A percentile compares a stretch with the other conserved stretches of the same genome.
These are phyloP conservation scores for Neotoxoptera formosana DNA, from an alignment of 1,140 invertebrate genomes.

Conservation along the genomic window DNA sequence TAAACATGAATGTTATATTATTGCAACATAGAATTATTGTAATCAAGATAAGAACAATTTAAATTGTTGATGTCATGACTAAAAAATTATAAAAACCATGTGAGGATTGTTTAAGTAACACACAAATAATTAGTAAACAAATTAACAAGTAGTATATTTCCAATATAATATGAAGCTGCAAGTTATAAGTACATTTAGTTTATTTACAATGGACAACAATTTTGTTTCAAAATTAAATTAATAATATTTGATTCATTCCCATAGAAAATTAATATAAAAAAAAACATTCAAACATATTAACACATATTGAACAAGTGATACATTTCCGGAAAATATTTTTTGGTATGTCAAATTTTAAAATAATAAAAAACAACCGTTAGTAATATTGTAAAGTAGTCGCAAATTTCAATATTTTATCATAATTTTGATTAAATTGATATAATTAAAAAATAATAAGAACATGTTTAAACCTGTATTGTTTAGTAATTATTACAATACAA, in stretches of 20 bases:
- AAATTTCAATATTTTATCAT: not conserved
- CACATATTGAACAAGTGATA: not conserved
- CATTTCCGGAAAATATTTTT: not conserved
- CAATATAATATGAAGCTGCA: not conserved
- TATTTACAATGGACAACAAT: slow-evolving; percentile 16
- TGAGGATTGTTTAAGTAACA: not conserved
- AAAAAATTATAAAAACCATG: not conserved
- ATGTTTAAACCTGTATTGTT: not conserved
- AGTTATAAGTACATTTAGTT: not conserved
- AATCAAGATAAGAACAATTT: not conserved
- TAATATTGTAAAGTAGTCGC: not conserved
- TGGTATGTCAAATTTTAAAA: not conserved
- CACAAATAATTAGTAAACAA: not conserved
- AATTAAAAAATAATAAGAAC: not conserved
- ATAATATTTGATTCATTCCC: not conserved
- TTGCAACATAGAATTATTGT: not conserved
- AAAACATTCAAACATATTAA: not conserved
- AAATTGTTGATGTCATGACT: not conserved
- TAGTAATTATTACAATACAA: not conserved
- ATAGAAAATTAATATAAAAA: not conserved
- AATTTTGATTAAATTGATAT: not conserved
- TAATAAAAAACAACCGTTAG: not conserved
- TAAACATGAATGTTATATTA: not conserved
- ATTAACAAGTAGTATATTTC: slow-evolving; percentile 18
- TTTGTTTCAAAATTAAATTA: not conserved